Percentiles rank a stretch among this genome's conserved stretches.
phyloP scores from a whole-genome alignment of 1,140 invertebrate species.

The Lasioglossum baleicum region DNA sequence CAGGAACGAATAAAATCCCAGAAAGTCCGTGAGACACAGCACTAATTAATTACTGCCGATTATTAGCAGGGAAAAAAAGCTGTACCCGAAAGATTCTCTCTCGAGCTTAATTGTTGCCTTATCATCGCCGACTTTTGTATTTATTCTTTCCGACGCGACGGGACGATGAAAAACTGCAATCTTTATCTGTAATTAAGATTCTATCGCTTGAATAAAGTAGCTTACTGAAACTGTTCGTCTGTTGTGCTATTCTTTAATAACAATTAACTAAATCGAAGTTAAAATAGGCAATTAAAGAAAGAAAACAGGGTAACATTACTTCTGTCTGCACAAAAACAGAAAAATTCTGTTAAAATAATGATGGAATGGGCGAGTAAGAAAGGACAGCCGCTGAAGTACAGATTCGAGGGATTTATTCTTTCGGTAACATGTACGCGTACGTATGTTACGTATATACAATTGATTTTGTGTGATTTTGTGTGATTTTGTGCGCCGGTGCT shows the following conservation, averaged over 20 bases:
- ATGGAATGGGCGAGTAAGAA: not conserved
- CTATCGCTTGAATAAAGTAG: not conserved
- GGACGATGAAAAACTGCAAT: not conserved
- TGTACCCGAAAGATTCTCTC: not conserved
- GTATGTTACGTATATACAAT: constrained; percentile 63
- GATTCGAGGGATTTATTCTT: constrained; percentile 69
- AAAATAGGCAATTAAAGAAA: too few species aligned
- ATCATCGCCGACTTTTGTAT: not conserved
- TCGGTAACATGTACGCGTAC: constrained; percentile 59
- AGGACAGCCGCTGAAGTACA: constrained; percentile 47
- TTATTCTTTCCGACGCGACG: too few species aligned
- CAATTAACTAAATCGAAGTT: too few species aligned
- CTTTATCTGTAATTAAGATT: not conserved
- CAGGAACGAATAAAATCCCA: constrained; percentile 26
- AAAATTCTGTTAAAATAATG: not conserved
- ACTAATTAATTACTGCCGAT: constrained; percentile 41
- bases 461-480: constrained; percentile 51
- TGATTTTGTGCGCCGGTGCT: constrained; percentile 58
- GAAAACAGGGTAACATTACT: too few species aligned
- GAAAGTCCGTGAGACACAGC: constrained; percentile 21
- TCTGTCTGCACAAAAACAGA: too few species aligned
- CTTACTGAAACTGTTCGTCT: not conserved
- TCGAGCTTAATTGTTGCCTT: not conserved
- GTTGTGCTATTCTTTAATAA: too few species aligned
- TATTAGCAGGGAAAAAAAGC: not conserved